Base-by-base conservation (phyloP, 2,797 vertebrate genomes). In the Micromesistius poutassou region DNA sequence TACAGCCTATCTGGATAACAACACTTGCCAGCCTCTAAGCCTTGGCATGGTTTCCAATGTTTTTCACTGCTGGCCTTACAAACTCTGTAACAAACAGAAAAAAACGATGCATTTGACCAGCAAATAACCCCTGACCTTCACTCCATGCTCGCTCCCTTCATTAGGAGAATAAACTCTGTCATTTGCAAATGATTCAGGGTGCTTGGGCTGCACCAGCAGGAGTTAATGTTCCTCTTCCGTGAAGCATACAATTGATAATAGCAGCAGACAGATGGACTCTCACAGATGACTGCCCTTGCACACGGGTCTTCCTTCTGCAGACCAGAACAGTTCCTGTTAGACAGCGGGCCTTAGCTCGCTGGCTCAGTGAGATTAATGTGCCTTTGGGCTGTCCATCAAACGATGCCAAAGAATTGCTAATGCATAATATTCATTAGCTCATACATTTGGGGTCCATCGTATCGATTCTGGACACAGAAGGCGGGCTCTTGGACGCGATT, bases 341-440 rank as follows among this genome's bases (percentile, higher is more conserved):
- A 25, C 55, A 19, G 19, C 19, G 40, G 46, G 4, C 46, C 46
- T 55, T 8, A 9, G n/a, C 55, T 25, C 55, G 9, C 55, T 25
- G 55, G 55, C 55, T 62, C 55, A n/a, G 55, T 9, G 22, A n/a
- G 55, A 62, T 62, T 62, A 62, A 62, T 62, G 55, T 62, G 16
- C 55, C 55, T 62, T 62, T 25, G 55, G 55, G 55, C 55, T 19
- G 55, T 62, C 55, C 55, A n/a, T 62, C 55, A 62, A 62, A n/a
- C 55, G 22, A 25, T 62, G 55, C 55, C 55, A 62, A n/a, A 25
- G 55, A 62, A 62, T 7, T n/a, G 55, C 55, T 25, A 62, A 62
- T 62, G 55, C 55, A 62, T 25, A 62, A n/a, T n/a, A 62, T 62
- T 62, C 55, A 25, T 62, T 62, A 62, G 55, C 55, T 62, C 55